These are phyloP conservation scores for Phenganax subtilis DNA, from an alignment of 92 coral and sea anemone species.

Conservation along the genomic window DNA sequence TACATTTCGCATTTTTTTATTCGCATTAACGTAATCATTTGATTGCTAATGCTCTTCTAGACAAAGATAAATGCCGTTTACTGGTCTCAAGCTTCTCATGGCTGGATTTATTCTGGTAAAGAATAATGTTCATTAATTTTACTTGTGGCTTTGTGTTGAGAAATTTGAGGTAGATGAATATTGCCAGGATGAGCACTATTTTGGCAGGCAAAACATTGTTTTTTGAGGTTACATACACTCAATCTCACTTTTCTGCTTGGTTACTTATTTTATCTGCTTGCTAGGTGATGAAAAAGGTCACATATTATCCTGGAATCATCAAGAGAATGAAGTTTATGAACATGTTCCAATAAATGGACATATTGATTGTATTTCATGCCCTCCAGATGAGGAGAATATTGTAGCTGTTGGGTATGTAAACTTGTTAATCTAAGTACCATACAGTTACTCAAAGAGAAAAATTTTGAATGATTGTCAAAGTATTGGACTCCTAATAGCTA, in stretches of 20 bases:
- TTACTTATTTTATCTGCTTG: background rate
- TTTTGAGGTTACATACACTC: background rate
- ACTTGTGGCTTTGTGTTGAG: background rate
- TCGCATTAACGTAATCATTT: too few species aligned
- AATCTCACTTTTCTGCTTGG: background rate
- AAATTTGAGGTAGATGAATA: too few species aligned
- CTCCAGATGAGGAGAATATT: conserved; percentile 54
- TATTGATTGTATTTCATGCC: conserved; percentile 64
- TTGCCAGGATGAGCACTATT: background rate
- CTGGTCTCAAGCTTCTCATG: conserved; percentile 70
- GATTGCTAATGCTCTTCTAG: conserved; percentile 37
- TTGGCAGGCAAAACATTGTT: background rate
- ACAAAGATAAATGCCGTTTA: conserved; percentile 66
- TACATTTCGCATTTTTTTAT: too few species aligned
- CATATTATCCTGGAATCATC: conserved; percentile 70
- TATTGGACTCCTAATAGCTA: too few species aligned
- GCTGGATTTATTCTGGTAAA: conserved; percentile 73
- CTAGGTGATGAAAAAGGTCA: conserved; percentile 90
- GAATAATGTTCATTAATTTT: background rate
- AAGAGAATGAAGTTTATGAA: conserved; percentile 48
- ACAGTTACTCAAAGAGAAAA: too few species aligned
- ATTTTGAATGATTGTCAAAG: too few species aligned
- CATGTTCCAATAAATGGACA: conserved; percentile 66
- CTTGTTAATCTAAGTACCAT: too few species aligned
- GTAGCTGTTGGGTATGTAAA: conserved; percentile 72